Conservation (phyloP, 2,797 vertebrate species). For the Tokudaia tokunoshimensis region DNA sequence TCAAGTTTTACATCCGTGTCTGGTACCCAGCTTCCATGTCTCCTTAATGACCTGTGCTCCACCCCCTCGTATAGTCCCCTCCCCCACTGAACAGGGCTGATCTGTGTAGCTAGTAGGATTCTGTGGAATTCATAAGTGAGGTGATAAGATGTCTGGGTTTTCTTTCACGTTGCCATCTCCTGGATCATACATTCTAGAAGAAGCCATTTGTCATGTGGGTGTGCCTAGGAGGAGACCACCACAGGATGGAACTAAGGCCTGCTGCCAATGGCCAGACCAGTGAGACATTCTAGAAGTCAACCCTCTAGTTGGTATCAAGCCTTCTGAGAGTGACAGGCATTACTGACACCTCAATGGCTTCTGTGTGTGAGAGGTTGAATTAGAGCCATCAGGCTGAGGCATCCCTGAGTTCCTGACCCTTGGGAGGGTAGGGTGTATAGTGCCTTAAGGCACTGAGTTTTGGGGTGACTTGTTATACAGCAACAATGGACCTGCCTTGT, state of each 20-base stretch:
- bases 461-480: not conserved
- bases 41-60: not conserved
- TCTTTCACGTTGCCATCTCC: not conserved
- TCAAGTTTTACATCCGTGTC: not conserved
- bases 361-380: not conserved
- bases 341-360: not conserved
- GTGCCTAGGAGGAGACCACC: not conserved
- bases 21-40: not conserved
- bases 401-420: conserved; percentile 1
- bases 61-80: not conserved
- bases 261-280: not conserved
- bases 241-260: not conserved
- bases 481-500: not conserved
- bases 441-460: not conserved
- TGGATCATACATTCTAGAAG: not conserved
- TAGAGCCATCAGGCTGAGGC: not conserved
- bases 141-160: not conserved
- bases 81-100: not conserved
- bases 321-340: not conserved
- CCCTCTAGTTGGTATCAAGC: not conserved
- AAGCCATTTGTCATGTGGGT: not conserved
- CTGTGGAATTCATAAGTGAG: not conserved
- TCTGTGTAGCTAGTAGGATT: not conserved
- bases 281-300: not conserved
- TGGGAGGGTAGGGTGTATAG: not conserved